Evolutionary conservation across 2,888 invertebrate genomes (phyloP).

Genomic region (Lochmaea capreae): DNA sequence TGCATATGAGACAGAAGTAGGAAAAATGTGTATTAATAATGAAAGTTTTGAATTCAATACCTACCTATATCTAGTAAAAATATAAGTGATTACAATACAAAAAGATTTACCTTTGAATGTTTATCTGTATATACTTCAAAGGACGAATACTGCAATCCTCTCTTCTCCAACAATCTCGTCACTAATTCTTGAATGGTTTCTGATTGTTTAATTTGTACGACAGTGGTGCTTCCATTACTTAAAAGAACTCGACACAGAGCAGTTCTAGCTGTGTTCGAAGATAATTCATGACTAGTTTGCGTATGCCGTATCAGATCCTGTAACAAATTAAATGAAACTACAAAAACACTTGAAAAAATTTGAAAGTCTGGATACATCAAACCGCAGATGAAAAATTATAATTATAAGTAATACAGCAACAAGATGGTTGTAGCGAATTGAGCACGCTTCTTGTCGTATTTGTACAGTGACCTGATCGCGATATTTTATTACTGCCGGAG

Average conservation of each 20-base stretch:
- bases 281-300: slow-evolving; percentile 44
- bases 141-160: slow-evolving; percentile 81
- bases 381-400: background rate
- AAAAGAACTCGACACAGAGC: slow-evolving; percentile 86
- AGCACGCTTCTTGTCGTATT: no score
- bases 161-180: slow-evolving; percentile 83
- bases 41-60: no score
- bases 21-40: no score
- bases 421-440: no score
- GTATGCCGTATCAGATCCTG: slow-evolving; percentile 52
- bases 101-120: slow-evolving; percentile 60
- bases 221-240: slow-evolving; percentile 92
- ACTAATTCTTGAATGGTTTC: slow-evolving; percentile 84
- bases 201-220: slow-evolving; percentile 82
- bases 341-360: slow-evolving; percentile 8
- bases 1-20: no score
- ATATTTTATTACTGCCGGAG: no score
- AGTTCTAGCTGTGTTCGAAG: slow-evolving; percentile 55
- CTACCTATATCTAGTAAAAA: no score
- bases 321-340: slow-evolving; percentile 17
- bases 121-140: slow-evolving; percentile 83
- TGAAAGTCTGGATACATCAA: background rate
- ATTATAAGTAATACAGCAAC: no score
- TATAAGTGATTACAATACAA: no score
- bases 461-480: no score